These are phyloP conservation scores for Caiman crocodilus DNA, from an alignment of 2,797 vertebrate species.

Conservation along the genomic window DNA sequence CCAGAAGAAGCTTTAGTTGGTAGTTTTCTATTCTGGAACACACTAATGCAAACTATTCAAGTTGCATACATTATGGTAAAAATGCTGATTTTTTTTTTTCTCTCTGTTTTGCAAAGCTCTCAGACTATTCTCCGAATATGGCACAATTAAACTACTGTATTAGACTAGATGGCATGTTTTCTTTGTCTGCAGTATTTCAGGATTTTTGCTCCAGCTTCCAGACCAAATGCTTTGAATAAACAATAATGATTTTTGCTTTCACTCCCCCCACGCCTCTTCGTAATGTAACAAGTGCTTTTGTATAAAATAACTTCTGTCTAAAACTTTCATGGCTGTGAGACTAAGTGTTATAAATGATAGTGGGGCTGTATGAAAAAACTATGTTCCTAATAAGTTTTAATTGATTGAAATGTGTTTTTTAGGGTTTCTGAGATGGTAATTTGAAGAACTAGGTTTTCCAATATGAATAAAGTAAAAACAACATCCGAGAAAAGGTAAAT, in stretches of 20 bases:
- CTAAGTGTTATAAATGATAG: not conserved
- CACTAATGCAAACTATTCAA: not conserved
- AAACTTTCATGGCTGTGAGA: not conserved
- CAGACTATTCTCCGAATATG: not conserved
- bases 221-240: not conserved
- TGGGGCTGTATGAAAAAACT: not conserved
- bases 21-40: not conserved
- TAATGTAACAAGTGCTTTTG: not conserved
- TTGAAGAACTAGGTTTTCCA: constrained; percentile 77
- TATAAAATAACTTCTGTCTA: not conserved
- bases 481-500: constrained; percentile 94
- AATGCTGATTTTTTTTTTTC: not conserved
- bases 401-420: constrained; percentile 51
- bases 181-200: not conserved
- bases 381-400: not conserved
- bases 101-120: not conserved
- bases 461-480: constrained; percentile 97
- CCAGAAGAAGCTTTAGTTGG: not conserved
- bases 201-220: not conserved
- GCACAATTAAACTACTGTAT: not conserved
- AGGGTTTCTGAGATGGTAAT: constrained; percentile 86
- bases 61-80: not conserved
- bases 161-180: not conserved
- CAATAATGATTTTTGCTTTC: not conserved
- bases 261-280: too few relatives aligned